phyloP scores from a whole-genome alignment of 2,797 vertebrate species.

The Centropyge bicolor region DNA sequence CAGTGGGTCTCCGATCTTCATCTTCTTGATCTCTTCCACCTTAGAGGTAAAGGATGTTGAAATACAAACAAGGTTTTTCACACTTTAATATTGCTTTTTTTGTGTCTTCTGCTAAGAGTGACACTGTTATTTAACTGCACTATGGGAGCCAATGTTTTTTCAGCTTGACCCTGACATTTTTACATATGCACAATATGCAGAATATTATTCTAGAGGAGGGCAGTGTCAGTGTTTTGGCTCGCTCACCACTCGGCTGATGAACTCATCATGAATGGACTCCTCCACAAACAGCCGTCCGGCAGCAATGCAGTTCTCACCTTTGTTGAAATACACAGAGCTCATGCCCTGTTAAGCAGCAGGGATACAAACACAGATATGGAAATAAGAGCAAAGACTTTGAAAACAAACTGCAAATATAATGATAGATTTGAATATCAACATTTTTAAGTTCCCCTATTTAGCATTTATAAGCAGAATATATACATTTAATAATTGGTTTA shows the following conservation, averaged over 20 bases:
- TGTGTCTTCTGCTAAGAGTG: neutral
- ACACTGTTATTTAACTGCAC: neutral
- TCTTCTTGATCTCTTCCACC: constrained; percentile 97
- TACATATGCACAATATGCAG: neutral
- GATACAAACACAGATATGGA: neutral
- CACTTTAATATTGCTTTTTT: neutral
- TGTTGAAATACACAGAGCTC: constrained; percentile 98
- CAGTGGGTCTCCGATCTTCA: constrained; percentile 97
- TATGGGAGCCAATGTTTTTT: neutral
- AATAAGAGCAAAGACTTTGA: neutral
- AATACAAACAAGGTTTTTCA: neutral
- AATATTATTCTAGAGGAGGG: neutral
- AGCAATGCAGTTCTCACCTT: constrained; percentile 98
- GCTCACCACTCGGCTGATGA: constrained; percentile 93
- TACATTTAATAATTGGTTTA: no score
- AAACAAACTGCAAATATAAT: neutral
- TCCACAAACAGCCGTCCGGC: constrained; percentile 97
- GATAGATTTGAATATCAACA: neutral
- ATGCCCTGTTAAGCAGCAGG: constrained; percentile 88
- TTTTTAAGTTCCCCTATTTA: neutral
- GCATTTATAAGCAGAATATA: neutral
- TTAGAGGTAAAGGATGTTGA: constrained; percentile 49
- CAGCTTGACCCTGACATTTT: neutral
- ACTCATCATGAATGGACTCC: constrained; percentile 95
- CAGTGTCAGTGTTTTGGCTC: neutral